Evolutionary conservation across 2,888 invertebrate species (phyloP).

Genomic region (Bombylius discolor): DNA sequence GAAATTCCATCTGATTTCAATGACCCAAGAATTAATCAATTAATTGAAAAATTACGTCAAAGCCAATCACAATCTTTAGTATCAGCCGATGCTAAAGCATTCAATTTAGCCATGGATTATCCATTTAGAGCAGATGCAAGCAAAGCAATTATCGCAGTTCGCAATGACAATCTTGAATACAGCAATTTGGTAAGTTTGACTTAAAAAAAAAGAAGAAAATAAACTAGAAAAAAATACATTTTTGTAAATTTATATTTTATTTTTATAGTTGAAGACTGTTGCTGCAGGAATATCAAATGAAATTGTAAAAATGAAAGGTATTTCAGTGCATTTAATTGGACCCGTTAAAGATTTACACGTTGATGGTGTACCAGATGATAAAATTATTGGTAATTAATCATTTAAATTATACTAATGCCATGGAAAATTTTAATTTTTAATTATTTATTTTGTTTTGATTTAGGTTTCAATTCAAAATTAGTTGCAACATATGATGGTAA

Average conservation of each 20-base stretch:
- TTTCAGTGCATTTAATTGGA: constrained; percentile 48
- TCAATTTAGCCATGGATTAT: constrained; percentile 48
- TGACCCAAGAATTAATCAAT: constrained; percentile 15
- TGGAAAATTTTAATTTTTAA: neutral
- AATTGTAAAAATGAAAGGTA: constrained; percentile 38
- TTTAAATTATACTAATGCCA: constrained; percentile 15
- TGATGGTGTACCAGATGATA: constrained; percentile 32
- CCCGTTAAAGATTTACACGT: constrained; percentile 43
- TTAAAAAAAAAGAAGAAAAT: too few relatives aligned
- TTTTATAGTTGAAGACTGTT: neutral
- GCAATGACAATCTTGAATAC: constrained; percentile 47
- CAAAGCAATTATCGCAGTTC: constrained; percentile 56
- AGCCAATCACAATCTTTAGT: neutral
- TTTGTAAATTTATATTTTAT: constrained; percentile 6
- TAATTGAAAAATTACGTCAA: constrained; percentile 23
- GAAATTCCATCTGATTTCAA: constrained; percentile 14
- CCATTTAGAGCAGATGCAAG: constrained; percentile 65
- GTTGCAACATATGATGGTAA: constrained; percentile 52
- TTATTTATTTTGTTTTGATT: neutral
- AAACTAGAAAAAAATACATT: neutral
- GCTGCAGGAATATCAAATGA: neutral
- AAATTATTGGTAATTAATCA: constrained; percentile 30
- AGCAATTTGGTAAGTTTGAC: constrained; percentile 41
- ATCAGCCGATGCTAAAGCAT: constrained; percentile 47
- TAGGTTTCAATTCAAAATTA: constrained; percentile 46